Base-by-base conservation (phyloP, 2,113 vertebrate species). In the Dipodomys stephensi region DNA sequence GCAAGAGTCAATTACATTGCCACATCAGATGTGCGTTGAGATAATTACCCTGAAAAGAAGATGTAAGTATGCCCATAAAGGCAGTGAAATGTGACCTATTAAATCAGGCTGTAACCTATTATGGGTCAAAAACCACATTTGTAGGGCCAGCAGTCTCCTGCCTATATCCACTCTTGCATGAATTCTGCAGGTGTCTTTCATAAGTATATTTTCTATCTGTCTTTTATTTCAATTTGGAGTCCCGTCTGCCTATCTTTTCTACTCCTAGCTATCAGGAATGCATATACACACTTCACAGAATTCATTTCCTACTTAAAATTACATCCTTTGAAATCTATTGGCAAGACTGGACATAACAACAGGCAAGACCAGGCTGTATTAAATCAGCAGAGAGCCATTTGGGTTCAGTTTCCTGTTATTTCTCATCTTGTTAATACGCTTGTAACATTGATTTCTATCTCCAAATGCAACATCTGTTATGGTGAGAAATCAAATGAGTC, bases 81-180 rank as follows among this genome's bases (percentile, higher is more conserved):
- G 97, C 97, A 98, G 96, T 97, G 97, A 97, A 98, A 98, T 98
- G 98, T 98, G 97, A 98, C 98, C 98, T 97, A 98, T 98, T 98
- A 98, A 98, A 98, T 98, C 97, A 98, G 98, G 96, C 96, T 97
- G 94, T 97, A 98, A 98, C 97, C 97, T 98, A 97, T 98, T 97
- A 98, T 97, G 97, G 98, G 98, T 98, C 98, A 98, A 98, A 98
- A 98, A 97, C 32, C 97, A 97, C 96, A 98, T 98, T 98, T 98
- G 96, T 97, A 96, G 95, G 98, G 97, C 97, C 95, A 98, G 94
- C 69, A 89, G 96, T 96, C 97, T 97, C 97, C 96, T 97, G 96
- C 92, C 95, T 97, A 95, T 76, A 94, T 84, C 86, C 96, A 98
- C 90, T 97, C 97, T 98, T 98, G 96, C 98, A 97, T 98, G 98